Percentiles rank a stretch among this genome's conserved stretches.
phyloP scores from a whole-genome alignment of 2,888 invertebrate genomes.

The Watsonalla binaria region DNA sequence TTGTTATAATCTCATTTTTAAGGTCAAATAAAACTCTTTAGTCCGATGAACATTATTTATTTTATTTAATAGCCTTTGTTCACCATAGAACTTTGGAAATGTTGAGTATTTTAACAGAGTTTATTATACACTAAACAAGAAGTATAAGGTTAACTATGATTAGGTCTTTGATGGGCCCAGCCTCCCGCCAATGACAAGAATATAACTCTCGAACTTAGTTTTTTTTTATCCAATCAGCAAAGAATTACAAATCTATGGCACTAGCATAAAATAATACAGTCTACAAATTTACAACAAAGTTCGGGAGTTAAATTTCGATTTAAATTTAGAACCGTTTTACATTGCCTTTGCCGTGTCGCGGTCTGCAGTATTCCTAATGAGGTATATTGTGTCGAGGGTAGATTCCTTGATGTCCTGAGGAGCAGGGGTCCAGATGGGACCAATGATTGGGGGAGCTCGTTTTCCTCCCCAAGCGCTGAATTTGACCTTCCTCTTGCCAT shows the following conservation, averaged over 20 bases:
- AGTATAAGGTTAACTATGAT: slow-evolving; percentile 14
- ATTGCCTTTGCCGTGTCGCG: slow-evolving; percentile 26
- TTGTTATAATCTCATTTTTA: slow-evolving; percentile 4
- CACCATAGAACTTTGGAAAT: slow-evolving; percentile 32
- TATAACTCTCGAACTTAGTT: slow-evolving; percentile 33
- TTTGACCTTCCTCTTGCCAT: slow-evolving; percentile 69
- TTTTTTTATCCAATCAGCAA: slow-evolving; percentile 17
- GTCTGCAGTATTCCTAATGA: slow-evolving; percentile 46
- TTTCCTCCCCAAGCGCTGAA: slow-evolving; percentile 74
- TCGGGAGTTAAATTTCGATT: slow-evolving; percentile 26
- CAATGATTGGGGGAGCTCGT: slow-evolving; percentile 67
- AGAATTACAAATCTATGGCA: slow-evolving; percentile 33
- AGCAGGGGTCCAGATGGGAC: slow-evolving; percentile 67
- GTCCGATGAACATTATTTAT: slow-evolving; percentile 25
- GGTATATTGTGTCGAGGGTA: slow-evolving; percentile 50
- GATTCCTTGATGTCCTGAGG: slow-evolving; percentile 46
- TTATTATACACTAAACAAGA: neutral
- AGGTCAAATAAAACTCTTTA: slow-evolving; percentile 29
- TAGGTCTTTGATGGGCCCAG: slow-evolving; percentile 26
- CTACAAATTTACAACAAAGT: slow-evolving; percentile 13
- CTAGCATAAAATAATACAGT: slow-evolving; percentile 26
- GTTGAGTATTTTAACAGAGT: neutral
- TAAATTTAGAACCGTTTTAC: slow-evolving; percentile 28
- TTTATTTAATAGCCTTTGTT: slow-evolving; percentile 29
- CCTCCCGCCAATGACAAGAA: slow-evolving; percentile 20